Conservation (phyloP, 1,140 invertebrate species). For the Theocolax elegans region DNA sequence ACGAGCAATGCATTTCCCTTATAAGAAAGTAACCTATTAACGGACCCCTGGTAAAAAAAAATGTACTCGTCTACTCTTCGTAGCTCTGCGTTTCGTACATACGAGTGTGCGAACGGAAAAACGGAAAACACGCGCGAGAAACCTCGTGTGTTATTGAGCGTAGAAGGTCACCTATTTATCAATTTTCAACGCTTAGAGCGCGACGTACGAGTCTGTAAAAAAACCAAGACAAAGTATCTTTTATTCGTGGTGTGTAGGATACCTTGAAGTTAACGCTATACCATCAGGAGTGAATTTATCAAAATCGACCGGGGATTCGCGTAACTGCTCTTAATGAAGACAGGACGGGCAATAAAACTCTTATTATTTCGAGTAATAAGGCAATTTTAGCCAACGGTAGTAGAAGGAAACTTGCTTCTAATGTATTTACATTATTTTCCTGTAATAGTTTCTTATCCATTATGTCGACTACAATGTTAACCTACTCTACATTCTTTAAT, state of each 20-base stretch:
- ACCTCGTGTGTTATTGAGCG: conserved; percentile 3
- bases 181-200: conserved; percentile 15
- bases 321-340: background rate
- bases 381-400: background rate
- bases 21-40: no score
- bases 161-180: conserved; percentile 33
- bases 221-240: background rate
- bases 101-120: background rate
- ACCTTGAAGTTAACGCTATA: no score
- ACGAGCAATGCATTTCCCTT: no score
- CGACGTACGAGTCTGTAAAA: background rate
- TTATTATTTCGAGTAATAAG: conserved; percentile 8
- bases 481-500: conserved; percentile 5
- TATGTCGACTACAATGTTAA: background rate
- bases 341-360: background rate
- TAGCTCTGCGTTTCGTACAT: background rate
- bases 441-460: conserved; percentile 12
- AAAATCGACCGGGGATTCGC: background rate
- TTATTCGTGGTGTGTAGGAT: background rate
- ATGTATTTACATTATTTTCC: background rate
- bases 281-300: no score
- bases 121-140: conserved; percentile 14
- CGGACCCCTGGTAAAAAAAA: no score
- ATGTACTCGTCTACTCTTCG: background rate
- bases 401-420: no score